Evolutionary conservation across 1,140 invertebrate genomes (phyloP).

Genomic region (Metopolophium dirhodum): DNA sequence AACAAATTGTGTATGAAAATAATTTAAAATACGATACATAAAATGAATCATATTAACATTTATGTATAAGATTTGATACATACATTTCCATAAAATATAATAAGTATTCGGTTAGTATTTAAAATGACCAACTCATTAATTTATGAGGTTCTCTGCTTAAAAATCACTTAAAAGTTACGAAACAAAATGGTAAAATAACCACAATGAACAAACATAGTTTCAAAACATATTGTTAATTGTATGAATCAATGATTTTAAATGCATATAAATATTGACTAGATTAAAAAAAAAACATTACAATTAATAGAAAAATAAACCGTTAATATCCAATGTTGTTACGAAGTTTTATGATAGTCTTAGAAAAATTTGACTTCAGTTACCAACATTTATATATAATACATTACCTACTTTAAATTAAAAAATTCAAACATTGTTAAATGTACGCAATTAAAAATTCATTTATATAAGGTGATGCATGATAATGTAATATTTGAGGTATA

Average conservation of each 20-base stretch:
- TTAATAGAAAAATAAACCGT: background rate
- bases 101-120: background rate
- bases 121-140: background rate
- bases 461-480: background rate
- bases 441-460: background rate
- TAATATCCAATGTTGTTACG: background rate
- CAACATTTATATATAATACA: background rate
- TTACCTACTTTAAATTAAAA: background rate
- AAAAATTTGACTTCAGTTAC: background rate
- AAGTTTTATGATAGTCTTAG: background rate
- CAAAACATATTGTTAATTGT: background rate
- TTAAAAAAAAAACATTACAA: background rate
- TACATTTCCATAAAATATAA: background rate
- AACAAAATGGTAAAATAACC: background rate
- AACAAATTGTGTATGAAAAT: background rate
- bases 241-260: background rate
- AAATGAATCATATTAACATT: background rate
- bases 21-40: background rate
- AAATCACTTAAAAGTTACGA: background rate
- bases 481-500: background rate
- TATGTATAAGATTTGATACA: background rate
- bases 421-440: background rate
- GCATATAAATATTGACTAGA: background rate
- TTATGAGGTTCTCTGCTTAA: background rate
- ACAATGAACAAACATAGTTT: background rate